Conservation (phyloP, 2,113 vertebrate species). For the Cyprinodon tularosa region DNA sequence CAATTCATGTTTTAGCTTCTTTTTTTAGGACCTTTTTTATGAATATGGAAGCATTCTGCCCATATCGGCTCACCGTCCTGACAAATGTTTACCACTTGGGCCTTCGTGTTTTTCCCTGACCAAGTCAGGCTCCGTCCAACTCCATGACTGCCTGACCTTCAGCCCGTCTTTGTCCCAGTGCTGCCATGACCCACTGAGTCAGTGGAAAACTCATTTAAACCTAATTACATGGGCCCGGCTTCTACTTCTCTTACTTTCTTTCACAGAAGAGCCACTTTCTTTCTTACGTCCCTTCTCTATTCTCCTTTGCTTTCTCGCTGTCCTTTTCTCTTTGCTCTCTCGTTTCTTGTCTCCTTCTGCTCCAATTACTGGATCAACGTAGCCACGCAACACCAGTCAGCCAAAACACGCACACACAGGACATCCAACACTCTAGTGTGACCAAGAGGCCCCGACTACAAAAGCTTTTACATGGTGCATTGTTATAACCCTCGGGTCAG, state of each 20-base stretch:
- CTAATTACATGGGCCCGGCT: conserved; percentile 83
- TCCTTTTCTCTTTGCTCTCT: conserved; percentile 72
- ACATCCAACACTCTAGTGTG: conserved; percentile 88
- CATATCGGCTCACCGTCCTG: conserved; percentile 8
- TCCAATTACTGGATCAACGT: conserved; percentile 85
- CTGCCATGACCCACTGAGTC: conserved; percentile 72
- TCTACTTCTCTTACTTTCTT: conserved; percentile 61
- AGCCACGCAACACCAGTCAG: conserved; percentile 75
- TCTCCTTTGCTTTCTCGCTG: conserved; percentile 53
- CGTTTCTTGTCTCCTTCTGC: conserved; percentile 73
- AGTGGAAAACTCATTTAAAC: conserved; percentile 92
- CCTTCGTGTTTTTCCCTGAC: conserved; percentile 35
- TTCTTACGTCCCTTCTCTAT: conserved; percentile 59
- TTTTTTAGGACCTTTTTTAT: no score
- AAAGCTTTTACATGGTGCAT: conserved; percentile 79
- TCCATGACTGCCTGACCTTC: conserved; percentile 56
- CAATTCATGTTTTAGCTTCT: background rate
- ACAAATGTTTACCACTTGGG: background rate
- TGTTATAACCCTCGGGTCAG: conserved; percentile 84
- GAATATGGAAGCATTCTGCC: background rate
- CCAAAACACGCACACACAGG: conserved; percentile 60
- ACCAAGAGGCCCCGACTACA: conserved; percentile 80
- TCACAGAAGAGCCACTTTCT: conserved; percentile 61
- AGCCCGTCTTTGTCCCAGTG: conserved; percentile 73
- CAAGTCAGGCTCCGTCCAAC: conserved; percentile 35